Percentiles rank a stretch among this genome's conserved stretches.
phyloP scores from a whole-genome alignment of 2,797 vertebrate species.

The Siniperca obscura region DNA sequence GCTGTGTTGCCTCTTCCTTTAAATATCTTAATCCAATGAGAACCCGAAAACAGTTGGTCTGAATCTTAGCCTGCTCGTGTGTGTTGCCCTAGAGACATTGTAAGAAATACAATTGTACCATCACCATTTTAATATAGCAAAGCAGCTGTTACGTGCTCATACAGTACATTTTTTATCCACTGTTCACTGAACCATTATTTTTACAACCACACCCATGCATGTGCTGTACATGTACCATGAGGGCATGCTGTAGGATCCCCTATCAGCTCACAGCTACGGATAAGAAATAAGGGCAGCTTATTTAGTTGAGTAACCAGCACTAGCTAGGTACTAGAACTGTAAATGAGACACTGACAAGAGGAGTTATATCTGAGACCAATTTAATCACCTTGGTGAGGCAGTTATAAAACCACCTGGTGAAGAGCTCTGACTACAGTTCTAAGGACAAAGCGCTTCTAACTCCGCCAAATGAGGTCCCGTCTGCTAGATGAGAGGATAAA shows the following conservation, averaged over 20 bases:
- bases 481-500: slow-evolving; percentile 64
- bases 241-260: slow-evolving; percentile 36
- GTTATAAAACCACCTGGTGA: slow-evolving; percentile 57
- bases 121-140: slow-evolving; percentile 52
- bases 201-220: slow-evolving; percentile 20
- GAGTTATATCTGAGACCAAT: slow-evolving; percentile 58
- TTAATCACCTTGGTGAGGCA: slow-evolving; percentile 62
- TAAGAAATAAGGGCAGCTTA: slow-evolving; percentile 35
- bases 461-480: slow-evolving; percentile 66
- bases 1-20: slow-evolving; percentile 49
- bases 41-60: slow-evolving; percentile 46
- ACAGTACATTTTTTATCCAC: slow-evolving; percentile 25
- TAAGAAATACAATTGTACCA: slow-evolving; percentile 42
- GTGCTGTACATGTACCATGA: slow-evolving; percentile 48
- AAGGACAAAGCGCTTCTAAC: slow-evolving; percentile 37
- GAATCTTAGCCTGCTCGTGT: slow-evolving; percentile 32
- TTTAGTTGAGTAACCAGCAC: slow-evolving; percentile 54
- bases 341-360: slow-evolving; percentile 55
- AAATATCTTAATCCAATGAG: slow-evolving; percentile 44
- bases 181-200: slow-evolving; percentile 32
- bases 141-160: slow-evolving; percentile 22
- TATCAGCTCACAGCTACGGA: slow-evolving; percentile 27
- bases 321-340: slow-evolving; percentile 25
- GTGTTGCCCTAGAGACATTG: slow-evolving; percentile 37
- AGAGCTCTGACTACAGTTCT: slow-evolving; percentile 38